Evolutionary conservation across 1,140 invertebrate genomes (phyloP).

Genomic region (Heliconius eleuchia): DNA sequence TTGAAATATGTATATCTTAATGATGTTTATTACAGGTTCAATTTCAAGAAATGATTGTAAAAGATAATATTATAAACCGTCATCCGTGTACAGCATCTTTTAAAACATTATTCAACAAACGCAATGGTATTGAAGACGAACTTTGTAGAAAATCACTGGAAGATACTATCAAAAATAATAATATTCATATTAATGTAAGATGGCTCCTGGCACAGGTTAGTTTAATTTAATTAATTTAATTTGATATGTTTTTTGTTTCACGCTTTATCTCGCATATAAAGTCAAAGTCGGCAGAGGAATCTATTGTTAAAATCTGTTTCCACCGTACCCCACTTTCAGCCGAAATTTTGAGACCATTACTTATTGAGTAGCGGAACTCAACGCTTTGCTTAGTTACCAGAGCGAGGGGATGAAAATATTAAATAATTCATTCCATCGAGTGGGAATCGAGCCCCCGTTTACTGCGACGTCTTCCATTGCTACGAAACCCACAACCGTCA

Average conservation of each 20-base stretch:
- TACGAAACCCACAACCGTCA: too few species aligned
- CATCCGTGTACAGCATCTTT: slow-evolving; percentile 45
- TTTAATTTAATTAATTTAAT: background rate
- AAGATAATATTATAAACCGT: slow-evolving; percentile 44
- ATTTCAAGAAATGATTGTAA: slow-evolving; percentile 39
- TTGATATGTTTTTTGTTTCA: background rate
- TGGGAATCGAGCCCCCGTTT: too few species aligned
- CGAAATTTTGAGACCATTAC: too few species aligned
- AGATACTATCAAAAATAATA: background rate
- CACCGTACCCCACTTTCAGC: background rate
- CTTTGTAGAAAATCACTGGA: background rate
- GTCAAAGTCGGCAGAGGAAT: too few species aligned
- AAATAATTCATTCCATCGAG: too few species aligned
- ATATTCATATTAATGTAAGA: slow-evolving; percentile 29
- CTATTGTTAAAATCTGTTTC: too few species aligned
- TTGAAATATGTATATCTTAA: background rate
- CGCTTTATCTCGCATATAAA: background rate
- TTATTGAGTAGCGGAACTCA: background rate
- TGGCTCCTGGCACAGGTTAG: slow-evolving; percentile 55
- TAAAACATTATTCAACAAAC: slow-evolving; percentile 14
- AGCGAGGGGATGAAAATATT: too few species aligned
- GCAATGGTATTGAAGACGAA: background rate
- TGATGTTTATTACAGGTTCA: slow-evolving; percentile 26
- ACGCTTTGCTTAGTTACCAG: background rate
- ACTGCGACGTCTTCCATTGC: too few species aligned